A percentile compares a stretch with the other conserved stretches of the same genome.
Conservation (phyloP, 2,113 vertebrate species). For the Cynopterus brachyotis region DNA sequence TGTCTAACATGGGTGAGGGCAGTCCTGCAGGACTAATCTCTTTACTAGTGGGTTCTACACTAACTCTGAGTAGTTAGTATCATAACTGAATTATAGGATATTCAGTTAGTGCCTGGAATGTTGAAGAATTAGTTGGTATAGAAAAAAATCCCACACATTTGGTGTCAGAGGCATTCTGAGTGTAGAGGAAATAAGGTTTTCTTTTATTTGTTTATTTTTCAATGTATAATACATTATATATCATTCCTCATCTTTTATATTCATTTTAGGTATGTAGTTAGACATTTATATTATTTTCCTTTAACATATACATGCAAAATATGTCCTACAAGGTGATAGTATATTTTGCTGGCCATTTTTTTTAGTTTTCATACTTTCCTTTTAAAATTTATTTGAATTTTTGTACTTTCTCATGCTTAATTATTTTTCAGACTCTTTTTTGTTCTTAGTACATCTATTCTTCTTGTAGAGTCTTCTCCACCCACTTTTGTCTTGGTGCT, state of each 20-base stretch:
- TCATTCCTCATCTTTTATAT: no score
- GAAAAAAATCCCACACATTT: background rate
- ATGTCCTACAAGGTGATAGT: background rate
- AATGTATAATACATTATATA: no score
- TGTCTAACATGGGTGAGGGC: background rate
- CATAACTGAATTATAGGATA: background rate
- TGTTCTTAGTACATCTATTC: background rate
- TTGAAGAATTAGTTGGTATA: background rate
- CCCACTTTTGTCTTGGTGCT: background rate
- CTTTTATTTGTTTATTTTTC: background rate
- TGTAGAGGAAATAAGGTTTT: background rate
- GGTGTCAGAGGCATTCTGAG: background rate
- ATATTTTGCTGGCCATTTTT: background rate
- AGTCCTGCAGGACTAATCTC: background rate
- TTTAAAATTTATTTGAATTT: background rate
- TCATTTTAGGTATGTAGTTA: no score
- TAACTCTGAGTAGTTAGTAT: background rate
- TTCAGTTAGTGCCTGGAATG: background rate
- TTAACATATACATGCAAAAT: background rate
- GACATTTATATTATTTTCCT: background rate
- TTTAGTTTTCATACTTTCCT: background rate
- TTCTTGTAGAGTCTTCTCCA: background rate
- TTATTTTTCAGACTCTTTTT: background rate
- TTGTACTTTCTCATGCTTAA: background rate
- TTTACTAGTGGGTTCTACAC: background rate